Evolutionary conservation across 2,113 vertebrate genomes (phyloP), one percentile per base, ranked within the genome.

Genomic region (Laterallus jamaicensis): DNA sequence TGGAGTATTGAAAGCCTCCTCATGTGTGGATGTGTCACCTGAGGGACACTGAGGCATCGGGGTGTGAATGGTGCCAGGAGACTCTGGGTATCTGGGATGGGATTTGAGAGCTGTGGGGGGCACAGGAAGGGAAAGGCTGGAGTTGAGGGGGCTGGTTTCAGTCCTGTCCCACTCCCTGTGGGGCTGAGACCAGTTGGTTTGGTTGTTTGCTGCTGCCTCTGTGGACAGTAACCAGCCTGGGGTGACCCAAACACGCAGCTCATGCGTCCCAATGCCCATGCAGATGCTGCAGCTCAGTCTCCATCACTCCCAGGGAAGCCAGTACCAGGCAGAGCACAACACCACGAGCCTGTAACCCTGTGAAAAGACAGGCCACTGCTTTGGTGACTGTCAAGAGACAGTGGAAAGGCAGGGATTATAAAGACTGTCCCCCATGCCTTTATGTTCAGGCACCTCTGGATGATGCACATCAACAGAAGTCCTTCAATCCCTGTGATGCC

Each of bases 1-100:
- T 0, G 1, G 25, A 56, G 24, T 40, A 3, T 15, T 3, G 0
- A 59, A 31, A 58, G 40, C 28, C 4, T 76, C n/a, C 56, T 28
- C 2, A 9, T 1, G 42, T 3, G 9, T 0, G 4, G 58, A 69
- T 14, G n/a, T 3, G 3, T 31, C 6, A 1, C 35, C 42, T 55
- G 26, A 32, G 80, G 50, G 31, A 15, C 40, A 62, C 28, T 6
- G 56, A 56, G n/a, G 37, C 24, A 1, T 18, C 2, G 2, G 39
- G 39, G 37, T 26, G 29, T 6, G 63, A 19, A 25, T 26, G 64
- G 32, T 52, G 62, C 62, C 1, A 6, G 35, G 40, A n/a, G 18
- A 9, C 32, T 54, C 40, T 10, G 26, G 13, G 50, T 66, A 40
- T 52, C 50, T 66, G 52, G 16, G 29, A 11, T 29, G 58, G 68